Evolutionary conservation across 2,797 vertebrate species (phyloP).

Genomic region (Salarias fasciatus): DNA sequence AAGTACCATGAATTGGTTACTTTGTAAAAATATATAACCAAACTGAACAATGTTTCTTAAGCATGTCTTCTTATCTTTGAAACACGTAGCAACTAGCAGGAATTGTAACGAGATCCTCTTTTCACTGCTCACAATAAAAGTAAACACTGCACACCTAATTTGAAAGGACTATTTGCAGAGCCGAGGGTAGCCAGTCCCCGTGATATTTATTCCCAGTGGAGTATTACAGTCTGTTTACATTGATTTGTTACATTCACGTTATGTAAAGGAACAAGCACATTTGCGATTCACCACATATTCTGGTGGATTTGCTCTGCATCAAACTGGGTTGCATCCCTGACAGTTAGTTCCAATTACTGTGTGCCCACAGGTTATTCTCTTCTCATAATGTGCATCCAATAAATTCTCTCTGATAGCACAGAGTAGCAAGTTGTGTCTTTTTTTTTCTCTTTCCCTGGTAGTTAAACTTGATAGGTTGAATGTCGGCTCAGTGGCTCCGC

Average conservation of each 20-base stretch:
- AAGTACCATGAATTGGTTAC: no score
- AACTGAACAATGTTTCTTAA: no score
- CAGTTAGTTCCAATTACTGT: slow-evolving; percentile 40
- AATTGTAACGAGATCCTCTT: no score
- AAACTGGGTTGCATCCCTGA: slow-evolving; percentile 3
- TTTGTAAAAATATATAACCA: no score
- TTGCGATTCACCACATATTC: neutral
- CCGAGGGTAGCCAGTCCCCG: neutral
- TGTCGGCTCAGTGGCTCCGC: slow-evolving; percentile 30
- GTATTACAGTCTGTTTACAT: neutral
- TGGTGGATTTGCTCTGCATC: slow-evolving; percentile 1
- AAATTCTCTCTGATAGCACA: slow-evolving; percentile 37
- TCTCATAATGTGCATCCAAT: slow-evolving; percentile 39
- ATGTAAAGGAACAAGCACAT: slow-evolving; percentile 17
- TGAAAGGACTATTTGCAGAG: neutral
- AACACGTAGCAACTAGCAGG: no score
- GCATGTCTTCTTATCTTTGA: no score
- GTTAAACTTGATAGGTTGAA: slow-evolving; percentile 34
- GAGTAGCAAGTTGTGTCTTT: no score
- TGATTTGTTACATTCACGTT: slow-evolving; percentile 1
- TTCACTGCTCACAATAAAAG: no score
- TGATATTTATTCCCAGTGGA: no score
- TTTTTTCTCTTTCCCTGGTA: slow-evolving; percentile 41
- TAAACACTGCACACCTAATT: neutral
- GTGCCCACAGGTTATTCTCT: slow-evolving; percentile 30